Base-by-base conservation (phyloP, 2,888 invertebrate genomes). In the Conistra vaccinii region DNA sequence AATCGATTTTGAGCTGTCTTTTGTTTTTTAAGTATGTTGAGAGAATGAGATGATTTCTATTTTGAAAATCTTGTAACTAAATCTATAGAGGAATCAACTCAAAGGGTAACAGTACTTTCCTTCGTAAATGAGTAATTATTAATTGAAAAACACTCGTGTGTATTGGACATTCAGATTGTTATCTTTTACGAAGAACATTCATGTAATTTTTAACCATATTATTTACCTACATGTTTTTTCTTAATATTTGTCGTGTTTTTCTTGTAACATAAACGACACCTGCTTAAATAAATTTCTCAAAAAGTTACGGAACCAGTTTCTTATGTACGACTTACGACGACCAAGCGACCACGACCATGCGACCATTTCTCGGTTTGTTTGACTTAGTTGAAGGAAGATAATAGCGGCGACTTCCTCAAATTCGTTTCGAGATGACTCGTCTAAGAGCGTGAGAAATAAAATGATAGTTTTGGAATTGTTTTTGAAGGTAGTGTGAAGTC, bases 331-430 rank as follows among this genome's bases (percentile, higher is more conserved):
- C 76, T 76, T 76, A 65, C 80, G 51, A 42, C 42, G 45, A 42
- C 42, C 67, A 63, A 72, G 61, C 42, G 35, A 55, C 70, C 76
- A 81, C 73, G 48, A n/a, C 61, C 76, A 84, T 76, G 80, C 73
- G 87, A 86, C 89, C 85, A 88, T 90, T 90, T 88, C 89, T 89
- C 86, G 81, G 89, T 90, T 89, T 93, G 91, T 94, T 94, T 94
- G 93, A 93, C 91, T 95, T 93, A 92, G 89, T 94, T 93, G 90
- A 90, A 90, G 93, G 91, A 91, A 92, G 91, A 94, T 95, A 95
- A 95, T 95, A 91, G 93, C 89, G 89, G 91, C 84, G 89, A 94
- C 94, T 95, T 95, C 95, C 94, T 94, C 92, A 94, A 94, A 93
- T 94, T 94, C 93, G 92, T 94, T 90, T 93, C 92, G 88, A 92